Evolutionary conservation across 2,888 invertebrate species (phyloP), one percentile per base, ranked within the genome.

Genomic region (Cosmopolites sordidus): DNA sequence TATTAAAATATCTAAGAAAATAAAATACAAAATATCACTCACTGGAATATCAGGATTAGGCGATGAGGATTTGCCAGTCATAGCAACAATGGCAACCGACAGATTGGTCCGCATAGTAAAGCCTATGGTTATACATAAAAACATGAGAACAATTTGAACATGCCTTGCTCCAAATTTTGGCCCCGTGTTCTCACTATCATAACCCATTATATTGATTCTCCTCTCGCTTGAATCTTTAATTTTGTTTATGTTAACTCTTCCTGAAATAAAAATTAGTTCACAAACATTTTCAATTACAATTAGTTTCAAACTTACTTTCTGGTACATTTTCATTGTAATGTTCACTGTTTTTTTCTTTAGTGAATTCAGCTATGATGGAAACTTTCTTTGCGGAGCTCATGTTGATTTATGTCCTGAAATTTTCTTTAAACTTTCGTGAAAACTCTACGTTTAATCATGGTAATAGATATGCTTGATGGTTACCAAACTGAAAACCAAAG

Each of bases 51-150:
- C 42, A 22, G 43, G 44, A 29, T 56, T 51, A 1, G 60, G 43
- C 40, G 59, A 60, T 1, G 75, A 72, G 1, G 72, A 71, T 0
- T 70, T 69, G 61, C 84, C 79, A 0, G 83, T 83, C 86, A 88
- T 88, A 16, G 86, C 86, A 0, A 87, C 81, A 17, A 88, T 78
- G 0, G 83, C 84, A 1, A 87, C 83, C 0, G 83, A 83, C 58
- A 84, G 77, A 64, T 83, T 83, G 18, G 84, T 80, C 47, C 87
- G 76, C 52, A 82, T 80, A 1, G 79, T 76, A 60, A 81, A 83
- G 52, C 83, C 79, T 1, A 82, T 77, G 0, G 79, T 70, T 63
- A 84, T 76, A 0, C 81, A 78, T 1, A 80, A 56, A 60, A 83
- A 83, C 50, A 84, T 72, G 54, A 86, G 66, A 3, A 80, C 59